These are phyloP conservation scores for Heliocidaris tuberculata DNA, from an alignment of 35 echinoderm and acorn worm genomes.

Conservation along the genomic window DNA sequence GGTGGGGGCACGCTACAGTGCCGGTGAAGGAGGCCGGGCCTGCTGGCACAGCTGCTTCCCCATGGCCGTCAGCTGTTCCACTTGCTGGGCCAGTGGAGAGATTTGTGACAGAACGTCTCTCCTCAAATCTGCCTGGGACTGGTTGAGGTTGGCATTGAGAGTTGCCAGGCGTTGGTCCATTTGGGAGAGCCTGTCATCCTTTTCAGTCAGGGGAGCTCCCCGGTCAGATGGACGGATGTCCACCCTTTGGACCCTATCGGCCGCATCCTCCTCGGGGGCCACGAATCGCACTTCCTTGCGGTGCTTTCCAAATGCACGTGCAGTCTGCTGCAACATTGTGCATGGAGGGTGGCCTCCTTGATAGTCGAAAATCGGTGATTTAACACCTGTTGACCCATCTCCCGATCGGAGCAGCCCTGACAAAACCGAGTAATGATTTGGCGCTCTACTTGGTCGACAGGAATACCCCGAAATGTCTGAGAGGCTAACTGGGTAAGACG, in stretches of 20 bases:
- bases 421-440: not conserved
- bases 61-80: too few species aligned
- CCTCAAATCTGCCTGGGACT: too few species aligned
- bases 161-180: too few species aligned
- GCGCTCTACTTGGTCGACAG: not conserved
- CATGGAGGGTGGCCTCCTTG: not conserved
- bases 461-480: not conserved
- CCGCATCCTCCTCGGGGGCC: not conserved
- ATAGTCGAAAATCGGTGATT: not conserved
- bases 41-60: too few species aligned
- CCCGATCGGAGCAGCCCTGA: not conserved
- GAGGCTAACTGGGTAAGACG: slow-evolving; percentile 2
- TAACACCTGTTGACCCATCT: not conserved
- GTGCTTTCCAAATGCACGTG: not conserved
- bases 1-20: too few species aligned
- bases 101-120: too few species aligned
- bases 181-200: too few species aligned
- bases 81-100: too few species aligned
- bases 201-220: too few species aligned
- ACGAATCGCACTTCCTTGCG: not conserved
- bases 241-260: not conserved
- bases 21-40: too few species aligned
- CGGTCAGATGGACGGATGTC: not conserved
- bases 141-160: too few species aligned
- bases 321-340: not conserved